Evolutionary conservation across 2,797 vertebrate species (phyloP).

Genomic region (Gobionotothen gibberifrons): DNA sequence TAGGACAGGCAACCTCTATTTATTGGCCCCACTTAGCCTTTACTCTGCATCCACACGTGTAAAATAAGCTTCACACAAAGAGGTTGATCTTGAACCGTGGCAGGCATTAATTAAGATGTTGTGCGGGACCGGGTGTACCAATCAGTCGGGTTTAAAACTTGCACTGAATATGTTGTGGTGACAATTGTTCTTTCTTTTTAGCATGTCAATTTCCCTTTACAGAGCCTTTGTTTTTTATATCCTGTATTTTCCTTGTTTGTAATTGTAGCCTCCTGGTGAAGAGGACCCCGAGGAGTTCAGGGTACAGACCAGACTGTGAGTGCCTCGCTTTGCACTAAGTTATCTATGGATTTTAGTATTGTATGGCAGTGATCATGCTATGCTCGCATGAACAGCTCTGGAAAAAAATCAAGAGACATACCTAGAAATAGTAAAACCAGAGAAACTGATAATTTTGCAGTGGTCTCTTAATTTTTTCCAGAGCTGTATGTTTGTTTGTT

Average conservation of each 20-base stretch:
- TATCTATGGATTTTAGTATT: background rate
- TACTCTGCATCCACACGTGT: background rate
- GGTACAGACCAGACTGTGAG: conserved; percentile 89
- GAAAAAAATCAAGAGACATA: too few species aligned
- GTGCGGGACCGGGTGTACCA: background rate
- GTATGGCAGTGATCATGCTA: conserved; percentile 3
- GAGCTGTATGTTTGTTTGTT: conserved; percentile 8
- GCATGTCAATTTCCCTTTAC: conserved; percentile 1
- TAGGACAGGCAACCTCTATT: background rate
- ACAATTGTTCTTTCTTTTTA: background rate
- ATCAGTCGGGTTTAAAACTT: conserved; percentile 10
- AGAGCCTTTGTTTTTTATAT: conserved; percentile 5
- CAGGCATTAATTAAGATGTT: conserved; percentile 2
- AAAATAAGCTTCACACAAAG: conserved; percentile 2
- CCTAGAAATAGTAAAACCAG: too few species aligned
- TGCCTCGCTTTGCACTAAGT: conserved; percentile 17
- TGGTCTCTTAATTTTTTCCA: too few species aligned
- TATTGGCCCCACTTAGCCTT: background rate
- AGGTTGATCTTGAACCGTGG: conserved; percentile 3
- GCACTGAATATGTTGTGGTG: background rate
- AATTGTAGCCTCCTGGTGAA: conserved; percentile 85
- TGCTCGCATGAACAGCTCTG: background rate
- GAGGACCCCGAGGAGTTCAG: conserved; percentile 86
- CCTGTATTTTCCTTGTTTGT: conserved; percentile 32
- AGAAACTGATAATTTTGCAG: too few species aligned